These are phyloP conservation scores for Probaryconus sp. DNA, from an alignment of 1,140 invertebrate genomes.

Conservation along the genomic window DNA sequence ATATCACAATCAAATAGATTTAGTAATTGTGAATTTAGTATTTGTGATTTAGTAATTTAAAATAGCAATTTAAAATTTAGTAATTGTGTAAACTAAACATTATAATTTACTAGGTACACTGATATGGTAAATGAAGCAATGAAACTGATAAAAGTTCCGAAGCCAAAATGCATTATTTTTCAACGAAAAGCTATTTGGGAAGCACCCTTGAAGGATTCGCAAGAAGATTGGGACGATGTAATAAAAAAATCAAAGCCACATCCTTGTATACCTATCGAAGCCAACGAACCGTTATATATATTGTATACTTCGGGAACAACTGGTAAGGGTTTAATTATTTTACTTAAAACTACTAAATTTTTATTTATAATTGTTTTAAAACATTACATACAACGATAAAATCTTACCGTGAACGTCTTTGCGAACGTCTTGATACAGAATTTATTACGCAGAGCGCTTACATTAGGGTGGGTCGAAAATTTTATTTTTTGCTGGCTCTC, in stretches of 20 bases:
- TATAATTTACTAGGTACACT: slow-evolving; percentile 93
- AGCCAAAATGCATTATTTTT: slow-evolving; percentile 88
- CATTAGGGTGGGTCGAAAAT: too few species aligned
- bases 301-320: slow-evolving; percentile 96
- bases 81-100: too few species aligned
- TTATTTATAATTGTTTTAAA: slow-evolving; percentile 2
- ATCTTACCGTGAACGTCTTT: too few species aligned
- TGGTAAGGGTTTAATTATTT: slow-evolving; percentile 73
- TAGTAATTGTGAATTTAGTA: too few species aligned
- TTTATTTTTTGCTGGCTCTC: too few species aligned
- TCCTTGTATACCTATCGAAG: slow-evolving; percentile 90
- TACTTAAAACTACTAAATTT: slow-evolving; percentile 7
- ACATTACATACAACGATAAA: neutral
- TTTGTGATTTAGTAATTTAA: too few species aligned
- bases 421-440: too few species aligned
- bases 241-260: slow-evolving; percentile 82
- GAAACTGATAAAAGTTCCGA: slow-evolving; percentile 83
- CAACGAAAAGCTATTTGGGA: slow-evolving; percentile 84
- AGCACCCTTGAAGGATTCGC: slow-evolving; percentile 81
- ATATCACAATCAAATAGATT: too few species aligned
- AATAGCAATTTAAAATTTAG: too few species aligned
- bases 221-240: slow-evolving; percentile 88
- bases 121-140: slow-evolving; percentile 92
- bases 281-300: slow-evolving; percentile 94
- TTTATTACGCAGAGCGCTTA: too few species aligned